These are phyloP conservation scores for Hoplias malabaricus DNA, from an alignment of 2,113 vertebrate species.

Conservation along the genomic window DNA sequence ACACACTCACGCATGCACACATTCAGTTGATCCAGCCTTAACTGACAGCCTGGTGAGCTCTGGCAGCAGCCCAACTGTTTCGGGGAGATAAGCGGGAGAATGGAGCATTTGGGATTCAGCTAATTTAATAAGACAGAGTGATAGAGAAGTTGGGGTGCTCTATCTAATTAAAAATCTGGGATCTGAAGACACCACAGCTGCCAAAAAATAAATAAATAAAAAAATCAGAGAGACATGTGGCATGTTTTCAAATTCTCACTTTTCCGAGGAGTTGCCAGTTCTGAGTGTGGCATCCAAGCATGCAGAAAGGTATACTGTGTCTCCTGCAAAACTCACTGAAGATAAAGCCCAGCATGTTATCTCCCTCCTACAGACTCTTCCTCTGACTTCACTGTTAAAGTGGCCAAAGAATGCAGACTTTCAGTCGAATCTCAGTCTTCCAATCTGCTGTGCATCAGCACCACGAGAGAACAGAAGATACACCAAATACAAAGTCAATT, in stretches of 20 bases:
- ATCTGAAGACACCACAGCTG: conserved; percentile 50
- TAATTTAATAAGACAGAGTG: conserved; percentile 63
- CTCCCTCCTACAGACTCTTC: neutral
- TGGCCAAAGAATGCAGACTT: neutral
- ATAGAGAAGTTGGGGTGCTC: conserved; percentile 58
- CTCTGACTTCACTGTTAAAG: neutral
- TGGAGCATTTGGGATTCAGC: conserved; percentile 56
- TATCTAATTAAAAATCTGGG: conserved; percentile 70
- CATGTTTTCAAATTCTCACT: conserved; percentile 1
- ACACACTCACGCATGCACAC: neutral
- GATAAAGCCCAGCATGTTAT: conserved; percentile 5
- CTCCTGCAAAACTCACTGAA: neutral
- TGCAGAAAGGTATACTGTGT: neutral
- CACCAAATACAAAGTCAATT: neutral
- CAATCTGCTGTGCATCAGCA: neutral
- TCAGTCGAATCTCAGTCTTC: neutral
- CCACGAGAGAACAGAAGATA: neutral
- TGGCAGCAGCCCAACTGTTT: conserved; percentile 70
- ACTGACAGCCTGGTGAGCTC: conserved; percentile 59
- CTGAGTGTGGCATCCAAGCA: neutral
- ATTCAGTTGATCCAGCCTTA: conserved; percentile 24
- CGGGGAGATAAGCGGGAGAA: conserved; percentile 65
- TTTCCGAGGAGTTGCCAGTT: neutral
- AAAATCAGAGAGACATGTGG: conserved; percentile 41
- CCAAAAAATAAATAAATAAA: conserved; percentile 48